These are phyloP conservation scores for Oplegnathus fasciatus DNA, from an alignment of 2,113 vertebrate species.

Conservation along the genomic window DNA sequence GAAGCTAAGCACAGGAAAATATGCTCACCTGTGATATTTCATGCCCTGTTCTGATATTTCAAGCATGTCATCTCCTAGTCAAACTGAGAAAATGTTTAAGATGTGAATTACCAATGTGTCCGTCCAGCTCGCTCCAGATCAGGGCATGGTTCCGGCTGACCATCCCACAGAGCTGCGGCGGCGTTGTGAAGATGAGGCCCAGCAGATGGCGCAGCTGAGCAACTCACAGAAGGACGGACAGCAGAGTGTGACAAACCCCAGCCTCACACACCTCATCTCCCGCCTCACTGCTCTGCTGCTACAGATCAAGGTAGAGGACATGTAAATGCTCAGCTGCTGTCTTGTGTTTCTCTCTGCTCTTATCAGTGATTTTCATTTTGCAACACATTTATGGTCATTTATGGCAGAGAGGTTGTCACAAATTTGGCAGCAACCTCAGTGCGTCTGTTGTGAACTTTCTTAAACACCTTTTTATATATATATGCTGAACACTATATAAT, in stretches of 20 bases:
- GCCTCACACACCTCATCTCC: constrained; percentile 92
- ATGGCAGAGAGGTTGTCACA: neutral
- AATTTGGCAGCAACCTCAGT: neutral
- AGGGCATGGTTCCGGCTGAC: constrained; percentile 94
- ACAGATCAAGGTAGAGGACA: constrained; percentile 92
- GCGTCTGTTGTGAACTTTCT: neutral
- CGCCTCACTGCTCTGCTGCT: constrained; percentile 95
- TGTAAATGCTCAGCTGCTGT: neutral
- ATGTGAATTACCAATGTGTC: neutral
- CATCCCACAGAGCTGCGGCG: constrained; percentile 92
- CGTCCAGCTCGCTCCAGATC: constrained; percentile 93
- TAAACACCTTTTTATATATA: neutral
- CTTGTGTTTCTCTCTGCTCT: neutral
- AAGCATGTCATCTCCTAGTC: neutral
- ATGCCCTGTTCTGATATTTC: neutral
- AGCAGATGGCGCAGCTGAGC: constrained; percentile 91
- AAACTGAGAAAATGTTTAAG: neutral
- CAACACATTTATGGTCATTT: too few relatives aligned
- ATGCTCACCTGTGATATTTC: neutral
- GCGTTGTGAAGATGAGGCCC: constrained; percentile 94
- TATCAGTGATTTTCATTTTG: too few relatives aligned
- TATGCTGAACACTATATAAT: neutral
- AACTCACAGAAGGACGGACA: constrained; percentile 88
- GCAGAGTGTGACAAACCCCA: constrained; percentile 88
- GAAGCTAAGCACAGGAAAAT: neutral